phyloP scores from a whole-genome alignment of 2,113 vertebrate genomes.

The Hemiscyllium ocellatum region DNA sequence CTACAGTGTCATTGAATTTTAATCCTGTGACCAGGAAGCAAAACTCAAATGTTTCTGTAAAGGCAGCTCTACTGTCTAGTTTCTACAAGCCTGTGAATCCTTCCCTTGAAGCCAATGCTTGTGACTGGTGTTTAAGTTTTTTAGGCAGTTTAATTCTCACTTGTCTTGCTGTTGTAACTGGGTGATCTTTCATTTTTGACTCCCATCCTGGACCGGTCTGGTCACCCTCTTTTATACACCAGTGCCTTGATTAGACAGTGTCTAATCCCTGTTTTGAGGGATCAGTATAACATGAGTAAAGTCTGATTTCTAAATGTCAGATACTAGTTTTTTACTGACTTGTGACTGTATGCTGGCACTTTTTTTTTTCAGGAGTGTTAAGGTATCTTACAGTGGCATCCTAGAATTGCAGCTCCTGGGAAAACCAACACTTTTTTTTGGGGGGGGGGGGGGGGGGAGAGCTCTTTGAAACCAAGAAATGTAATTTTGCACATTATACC shows the following conservation, averaged over 20 bases:
- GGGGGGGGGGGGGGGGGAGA: too few species aligned
- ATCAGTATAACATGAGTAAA: not conserved
- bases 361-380: too few species aligned
- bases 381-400: not conserved
- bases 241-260: not conserved
- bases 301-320: too few species aligned
- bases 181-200: not conserved
- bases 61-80: not conserved
- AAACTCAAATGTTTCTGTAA: not conserved
- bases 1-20: not conserved
- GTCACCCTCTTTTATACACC: not conserved
- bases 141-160: not conserved
- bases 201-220: not conserved
- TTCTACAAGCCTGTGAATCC: not conserved
- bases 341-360: not conserved
- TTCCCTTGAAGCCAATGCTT: not conserved
- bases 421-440: not conserved
- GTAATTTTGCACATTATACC: constrained; percentile 25
- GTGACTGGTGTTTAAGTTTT: not conserved
- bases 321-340: not conserved
- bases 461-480: not conserved
- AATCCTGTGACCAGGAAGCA: not conserved
- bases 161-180: not conserved
- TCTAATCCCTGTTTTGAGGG: not conserved
- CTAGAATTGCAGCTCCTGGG: not conserved